Percentiles rank a stretch among this genome's conserved stretches.
Evolutionary conservation across 2,888 invertebrate genomes (phyloP).

Genomic region (Mamestra brassicae): DNA sequence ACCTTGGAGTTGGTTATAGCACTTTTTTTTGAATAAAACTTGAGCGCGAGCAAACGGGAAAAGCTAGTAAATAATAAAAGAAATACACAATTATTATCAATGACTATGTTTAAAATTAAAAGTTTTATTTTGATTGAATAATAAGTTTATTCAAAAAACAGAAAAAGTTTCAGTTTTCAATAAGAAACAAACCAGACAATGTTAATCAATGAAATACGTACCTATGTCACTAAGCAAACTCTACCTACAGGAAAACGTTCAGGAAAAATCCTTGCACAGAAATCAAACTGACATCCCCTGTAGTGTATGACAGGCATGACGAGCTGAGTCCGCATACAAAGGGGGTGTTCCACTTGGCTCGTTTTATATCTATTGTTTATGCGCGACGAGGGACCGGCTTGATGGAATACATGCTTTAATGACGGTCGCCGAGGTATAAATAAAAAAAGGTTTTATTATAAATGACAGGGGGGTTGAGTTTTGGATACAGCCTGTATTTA

Average conservation of each 20-base stretch:
- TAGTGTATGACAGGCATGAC: slow-evolving; percentile 81
- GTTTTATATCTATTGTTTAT: slow-evolving; percentile 90
- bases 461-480: slow-evolving; percentile 61
- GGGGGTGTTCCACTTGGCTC: slow-evolving; percentile 89
- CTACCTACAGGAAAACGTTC: slow-evolving; percentile 55
- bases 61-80: no score
- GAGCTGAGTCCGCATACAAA: slow-evolving; percentile 83
- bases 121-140: no score
- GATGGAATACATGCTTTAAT: slow-evolving; percentile 81
- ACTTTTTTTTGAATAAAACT: no score
- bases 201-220: not conserved
- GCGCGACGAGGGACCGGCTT: slow-evolving; percentile 77
- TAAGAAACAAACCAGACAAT: not conserved
- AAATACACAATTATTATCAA: no score
- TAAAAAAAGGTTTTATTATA: slow-evolving; percentile 68
- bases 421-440: slow-evolving; percentile 66
- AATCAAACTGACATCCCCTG: slow-evolving; percentile 75
- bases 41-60: no score
- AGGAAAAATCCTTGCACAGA: slow-evolving; percentile 48
- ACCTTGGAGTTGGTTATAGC: no score
- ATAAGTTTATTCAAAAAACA: no score
- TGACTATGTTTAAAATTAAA: no score
- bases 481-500: slow-evolving; percentile 53
- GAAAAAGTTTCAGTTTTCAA: not conserved
- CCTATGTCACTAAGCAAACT: not conserved